Conservation (phyloP, 37 sponge, comb jelly and placozoan species). For the Ephydatia muelleri region DNA sequence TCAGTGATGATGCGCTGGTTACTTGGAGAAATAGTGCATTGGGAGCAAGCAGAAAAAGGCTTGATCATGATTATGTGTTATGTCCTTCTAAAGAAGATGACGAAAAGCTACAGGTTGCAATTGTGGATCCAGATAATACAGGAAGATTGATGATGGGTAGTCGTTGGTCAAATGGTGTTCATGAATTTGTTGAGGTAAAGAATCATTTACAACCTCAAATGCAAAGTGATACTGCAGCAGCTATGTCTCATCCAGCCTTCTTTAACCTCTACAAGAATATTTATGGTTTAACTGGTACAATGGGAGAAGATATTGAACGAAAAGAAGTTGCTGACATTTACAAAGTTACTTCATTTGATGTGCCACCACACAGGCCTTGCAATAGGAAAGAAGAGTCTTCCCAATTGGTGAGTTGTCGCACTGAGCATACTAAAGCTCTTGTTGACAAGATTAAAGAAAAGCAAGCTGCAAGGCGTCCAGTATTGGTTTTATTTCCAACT, state of each 20-base stretch:
- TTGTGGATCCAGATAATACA: slow-evolving; percentile 9
- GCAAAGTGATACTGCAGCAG: background rate
- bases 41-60: background rate
- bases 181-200: slow-evolving; percentile 16
- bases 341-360: background rate
- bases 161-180: slow-evolving; percentile 15
- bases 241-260: background rate
- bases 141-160: slow-evolving; percentile 7
- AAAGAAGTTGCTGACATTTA: background rate
- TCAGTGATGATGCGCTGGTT: background rate
- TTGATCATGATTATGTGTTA: slow-evolving; percentile 10
- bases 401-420: background rate
- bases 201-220: background rate
- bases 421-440: background rate
- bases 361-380: background rate
- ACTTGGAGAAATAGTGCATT: background rate
- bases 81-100: background rate
- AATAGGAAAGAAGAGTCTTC: background rate
- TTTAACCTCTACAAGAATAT: background rate
- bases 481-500: background rate
- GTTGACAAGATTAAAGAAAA: background rate
- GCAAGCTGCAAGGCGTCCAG: background rate
- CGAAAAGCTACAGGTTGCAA: background rate
- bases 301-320: background rate
- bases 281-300: background rate